These are phyloP conservation scores for Alca torda DNA, from an alignment of 2,797 vertebrate species.

Conservation along the genomic window DNA sequence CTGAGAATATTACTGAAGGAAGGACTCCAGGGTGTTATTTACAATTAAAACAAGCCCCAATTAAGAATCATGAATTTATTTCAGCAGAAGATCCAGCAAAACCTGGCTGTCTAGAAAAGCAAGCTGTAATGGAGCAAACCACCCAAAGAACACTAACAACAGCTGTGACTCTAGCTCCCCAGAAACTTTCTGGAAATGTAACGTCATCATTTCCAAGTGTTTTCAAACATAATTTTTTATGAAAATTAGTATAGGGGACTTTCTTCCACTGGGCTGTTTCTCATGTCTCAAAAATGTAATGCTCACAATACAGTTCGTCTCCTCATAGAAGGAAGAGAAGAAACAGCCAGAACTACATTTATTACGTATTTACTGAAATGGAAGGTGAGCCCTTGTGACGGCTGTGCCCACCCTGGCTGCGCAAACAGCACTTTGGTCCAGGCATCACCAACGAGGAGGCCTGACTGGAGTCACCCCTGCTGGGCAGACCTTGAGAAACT, in stretches of 20 bases:
- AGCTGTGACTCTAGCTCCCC: neutral
- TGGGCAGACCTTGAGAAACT: neutral
- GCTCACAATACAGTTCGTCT: neutral
- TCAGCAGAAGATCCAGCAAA: conserved; percentile 5
- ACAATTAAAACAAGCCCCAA: neutral
- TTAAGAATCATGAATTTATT: neutral
- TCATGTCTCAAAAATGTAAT: neutral
- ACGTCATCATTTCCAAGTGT: neutral
- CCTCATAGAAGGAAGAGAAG: neutral
- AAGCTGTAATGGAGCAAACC: neutral
- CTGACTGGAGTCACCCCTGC: neutral
- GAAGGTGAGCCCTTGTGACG: neutral
- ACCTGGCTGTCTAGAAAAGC: neutral
- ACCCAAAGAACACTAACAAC: neutral
- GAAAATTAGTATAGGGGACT: neutral
- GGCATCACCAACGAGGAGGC: neutral
- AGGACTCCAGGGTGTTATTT: neutral
- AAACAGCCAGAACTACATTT: neutral
- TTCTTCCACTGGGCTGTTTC: neutral
- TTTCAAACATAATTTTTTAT: neutral
- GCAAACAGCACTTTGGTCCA: neutral
- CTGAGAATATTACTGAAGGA: neutral
- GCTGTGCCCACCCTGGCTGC: neutral
- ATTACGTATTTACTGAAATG: neutral
- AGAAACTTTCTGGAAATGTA: neutral